Conservation (phyloP, 2,113 vertebrate species). For the Clarias magur region DNA sequence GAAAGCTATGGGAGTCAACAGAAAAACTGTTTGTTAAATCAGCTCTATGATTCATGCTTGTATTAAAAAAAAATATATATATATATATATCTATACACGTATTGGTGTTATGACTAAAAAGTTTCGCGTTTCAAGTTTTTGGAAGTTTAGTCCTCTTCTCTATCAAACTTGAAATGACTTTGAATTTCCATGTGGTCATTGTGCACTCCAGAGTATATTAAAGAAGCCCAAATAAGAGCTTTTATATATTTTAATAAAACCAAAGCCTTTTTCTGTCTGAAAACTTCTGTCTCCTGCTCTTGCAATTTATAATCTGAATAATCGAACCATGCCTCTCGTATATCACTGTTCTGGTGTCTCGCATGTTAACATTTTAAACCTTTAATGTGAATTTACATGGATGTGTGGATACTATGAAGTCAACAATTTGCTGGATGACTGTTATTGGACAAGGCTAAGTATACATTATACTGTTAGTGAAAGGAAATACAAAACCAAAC, state of each 20-base stretch:
- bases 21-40: background rate
- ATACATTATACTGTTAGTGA: slow-evolving; percentile 28
- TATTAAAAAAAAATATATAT: slow-evolving; percentile 15
- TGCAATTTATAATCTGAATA: slow-evolving; percentile 24
- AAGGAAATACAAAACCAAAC: slow-evolving; percentile 47
- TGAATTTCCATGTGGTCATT: slow-evolving; percentile 68
- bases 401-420: slow-evolving; percentile 42
- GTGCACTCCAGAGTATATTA: slow-evolving; percentile 73
- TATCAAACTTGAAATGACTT: slow-evolving; percentile 43
- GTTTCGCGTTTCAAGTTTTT: background rate
- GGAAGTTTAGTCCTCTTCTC: slow-evolving; percentile 19
- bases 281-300: slow-evolving; percentile 65
- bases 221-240: slow-evolving; percentile 74
- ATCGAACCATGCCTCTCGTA: slow-evolving; percentile 14
- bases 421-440: slow-evolving; percentile 51
- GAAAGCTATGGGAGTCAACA: background rate
- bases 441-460: slow-evolving; percentile 39
- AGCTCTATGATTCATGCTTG: background rate
- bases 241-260: slow-evolving; percentile 86
- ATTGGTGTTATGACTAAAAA: slow-evolving; percentile 20
- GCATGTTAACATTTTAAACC: slow-evolving; percentile 57
- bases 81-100: slow-evolving; percentile 20
- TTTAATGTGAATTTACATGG: slow-evolving; percentile 46
- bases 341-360: slow-evolving; percentile 53
- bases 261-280: slow-evolving; percentile 76